Evolutionary conservation across 2,888 invertebrate species (phyloP), one percentile per base, ranked within the genome.

Genomic region (Charanyca ferruginea): DNA sequence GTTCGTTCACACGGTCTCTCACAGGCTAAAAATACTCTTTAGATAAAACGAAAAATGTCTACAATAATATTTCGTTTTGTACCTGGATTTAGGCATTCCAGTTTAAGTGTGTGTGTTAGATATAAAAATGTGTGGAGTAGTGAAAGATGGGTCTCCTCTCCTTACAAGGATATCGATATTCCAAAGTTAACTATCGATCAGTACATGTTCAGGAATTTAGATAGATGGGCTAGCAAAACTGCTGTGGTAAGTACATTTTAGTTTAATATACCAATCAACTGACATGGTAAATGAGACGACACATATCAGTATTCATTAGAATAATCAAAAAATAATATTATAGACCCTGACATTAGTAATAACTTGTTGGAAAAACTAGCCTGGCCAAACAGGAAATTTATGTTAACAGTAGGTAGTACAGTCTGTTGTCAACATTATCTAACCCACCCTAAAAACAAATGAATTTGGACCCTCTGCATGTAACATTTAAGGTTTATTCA

Each of bases 201-300:
- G 75, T 96, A 94, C 74, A 85, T 97, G 13, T 97, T 96, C 96
- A 85, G 85, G 13, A 90, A 96, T 83, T 82, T 97, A 38, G 95
- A 96, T 28, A 96, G 94, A 84, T 97, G 97, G 97, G 92, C 96
- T 16, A 93, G 96, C 35, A 95, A 95, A 84, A 95, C 94, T 4
- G 97, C 97, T 28, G 77, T 95, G 91, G 93, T 92, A 85, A 86
- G 67, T 79, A 47, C 35, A 0, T 41, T 16, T 16, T 5, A n/a
- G 5, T n/a, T 41, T 1, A 16, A 16, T n/a, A n/a, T n/a, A n/a
- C n/a, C 41, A 41, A 11, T 28, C 28, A 35, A 35, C 11, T n/a
- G n/a, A n/a, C n/a, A n/a, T n/a, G n/a, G n/a, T n/a, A n/a, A n/a
- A n/a, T n/a, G n/a, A n/a, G n/a, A n/a, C n/a, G n/a, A n/a, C n/a